Percentiles rank a stretch among this genome's conserved stretches.
Conservation (phyloP, 2,888 invertebrate species). For the Oscheius myriophilus region DNA sequence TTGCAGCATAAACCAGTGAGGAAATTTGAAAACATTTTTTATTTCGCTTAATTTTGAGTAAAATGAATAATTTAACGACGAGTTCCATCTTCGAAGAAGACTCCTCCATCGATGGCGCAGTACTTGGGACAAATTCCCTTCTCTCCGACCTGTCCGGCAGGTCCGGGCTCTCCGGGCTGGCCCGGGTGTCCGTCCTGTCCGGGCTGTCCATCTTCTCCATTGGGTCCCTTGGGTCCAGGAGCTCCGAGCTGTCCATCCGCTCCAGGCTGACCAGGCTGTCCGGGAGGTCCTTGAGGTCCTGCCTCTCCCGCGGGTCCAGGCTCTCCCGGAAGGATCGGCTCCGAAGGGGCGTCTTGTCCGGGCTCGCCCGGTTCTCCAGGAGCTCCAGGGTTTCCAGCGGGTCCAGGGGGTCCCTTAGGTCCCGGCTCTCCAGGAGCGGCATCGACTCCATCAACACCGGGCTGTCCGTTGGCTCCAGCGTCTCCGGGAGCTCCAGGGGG, state of each 20-base stretch:
- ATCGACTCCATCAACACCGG: conserved; percentile 54
- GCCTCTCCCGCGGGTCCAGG: conserved; percentile 49
- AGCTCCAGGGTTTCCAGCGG: conserved; percentile 53
- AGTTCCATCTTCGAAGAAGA: conserved; percentile 70
- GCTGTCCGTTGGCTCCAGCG: conserved; percentile 51
- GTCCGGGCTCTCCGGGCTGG: background rate
- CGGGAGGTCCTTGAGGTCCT: conserved; percentile 57
- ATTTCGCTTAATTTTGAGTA: too few species aligned
- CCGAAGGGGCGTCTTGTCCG: conserved; percentile 43
- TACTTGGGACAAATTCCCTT: conserved; percentile 32
- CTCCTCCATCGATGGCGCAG: conserved; percentile 51
- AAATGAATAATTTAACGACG: conserved; percentile 46
- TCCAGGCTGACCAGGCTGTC: conserved; percentile 51
- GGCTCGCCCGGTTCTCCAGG: conserved; percentile 54
- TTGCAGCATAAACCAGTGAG: too few species aligned
- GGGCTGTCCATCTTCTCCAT: conserved; percentile 46
- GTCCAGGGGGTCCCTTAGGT: conserved; percentile 60
- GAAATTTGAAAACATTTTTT: too few species aligned
- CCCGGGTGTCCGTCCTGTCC: conserved; percentile 35
- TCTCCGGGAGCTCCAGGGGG: conserved; percentile 50
- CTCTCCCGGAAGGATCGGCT: conserved; percentile 49
- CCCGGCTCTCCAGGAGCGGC: conserved; percentile 56
- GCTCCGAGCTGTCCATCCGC: conserved; percentile 48
- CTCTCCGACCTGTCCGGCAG: conserved; percentile 15
- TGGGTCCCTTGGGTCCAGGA: conserved; percentile 51